phyloP scores from a whole-genome alignment of 1,140 invertebrate species.

The Lanistes nyassanus region DNA sequence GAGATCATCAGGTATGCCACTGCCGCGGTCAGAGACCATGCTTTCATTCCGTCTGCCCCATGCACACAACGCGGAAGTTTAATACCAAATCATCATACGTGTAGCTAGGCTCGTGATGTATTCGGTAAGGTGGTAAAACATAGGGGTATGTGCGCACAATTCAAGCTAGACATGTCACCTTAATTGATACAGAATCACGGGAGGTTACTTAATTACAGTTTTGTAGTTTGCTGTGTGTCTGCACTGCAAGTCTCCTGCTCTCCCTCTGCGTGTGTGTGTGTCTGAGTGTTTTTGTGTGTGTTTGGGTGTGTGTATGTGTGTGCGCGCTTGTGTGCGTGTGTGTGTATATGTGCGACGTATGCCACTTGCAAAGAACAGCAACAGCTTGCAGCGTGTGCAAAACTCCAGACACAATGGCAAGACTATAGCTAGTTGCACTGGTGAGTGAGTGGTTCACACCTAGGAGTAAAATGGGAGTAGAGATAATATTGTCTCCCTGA shows the following conservation, averaged over 20 bases:
- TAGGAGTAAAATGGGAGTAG: too few relatives aligned
- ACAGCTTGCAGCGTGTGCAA: neutral
- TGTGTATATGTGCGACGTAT: neutral
- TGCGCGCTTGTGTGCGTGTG: constrained; percentile 13
- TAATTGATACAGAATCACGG: neutral
- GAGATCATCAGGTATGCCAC: too few relatives aligned
- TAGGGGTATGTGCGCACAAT: neutral
- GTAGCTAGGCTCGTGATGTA: neutral
- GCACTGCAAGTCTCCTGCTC: neutral
- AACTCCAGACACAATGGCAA: neutral
- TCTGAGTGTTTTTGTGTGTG: too few relatives aligned
- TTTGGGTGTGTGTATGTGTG: too few relatives aligned
- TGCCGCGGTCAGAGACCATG: too few relatives aligned
- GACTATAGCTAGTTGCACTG: too few relatives aligned
- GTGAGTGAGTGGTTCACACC: too few relatives aligned
- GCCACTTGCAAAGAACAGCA: neutral
- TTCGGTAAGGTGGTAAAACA: neutral
- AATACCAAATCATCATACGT: neutral
- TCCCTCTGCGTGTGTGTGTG: constrained; percentile 15
- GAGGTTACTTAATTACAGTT: neutral
- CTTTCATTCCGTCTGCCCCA: too few relatives aligned
- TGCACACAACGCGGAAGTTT: too few relatives aligned
- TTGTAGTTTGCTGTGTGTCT: constrained; percentile 13
- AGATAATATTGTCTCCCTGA: neutral
- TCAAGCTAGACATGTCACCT: neutral